Conservation (phyloP, 2,797 vertebrate genomes). For the Bucorvus abyssinicus region DNA sequence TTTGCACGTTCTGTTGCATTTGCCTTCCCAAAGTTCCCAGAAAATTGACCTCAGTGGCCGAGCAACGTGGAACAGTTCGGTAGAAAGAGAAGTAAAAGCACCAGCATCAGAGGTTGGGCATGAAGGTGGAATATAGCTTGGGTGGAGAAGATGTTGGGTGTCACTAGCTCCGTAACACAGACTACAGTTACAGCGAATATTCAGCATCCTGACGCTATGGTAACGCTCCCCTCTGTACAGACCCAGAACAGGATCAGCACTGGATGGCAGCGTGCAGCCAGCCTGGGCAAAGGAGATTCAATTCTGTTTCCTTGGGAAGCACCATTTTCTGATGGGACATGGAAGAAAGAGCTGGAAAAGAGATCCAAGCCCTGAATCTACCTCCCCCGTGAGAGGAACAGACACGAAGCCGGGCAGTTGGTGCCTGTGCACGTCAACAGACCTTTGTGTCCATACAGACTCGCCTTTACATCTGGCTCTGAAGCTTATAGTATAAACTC, state of each 20-base stretch:
- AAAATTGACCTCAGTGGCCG: conserved; percentile 56
- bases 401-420: neutral
- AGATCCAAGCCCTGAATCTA: neutral
- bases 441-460: neutral
- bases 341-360: neutral
- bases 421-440: neutral
- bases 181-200: conserved; percentile 55
- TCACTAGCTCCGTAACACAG: conserved; percentile 59
- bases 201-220: conserved; percentile 60
- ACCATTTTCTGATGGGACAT: conserved; percentile 44
- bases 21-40: conserved; percentile 12
- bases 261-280: conserved; percentile 55
- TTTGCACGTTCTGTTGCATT: conserved; percentile 9
- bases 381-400: neutral
- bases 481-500: neutral
- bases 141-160: conserved; percentile 58
- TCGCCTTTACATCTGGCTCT: neutral
- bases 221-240: conserved; percentile 54
- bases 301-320: conserved; percentile 39
- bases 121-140: conserved; percentile 74
- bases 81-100: conserved; percentile 78
- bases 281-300: neutral
- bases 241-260: conserved; percentile 50
- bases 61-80: conserved; percentile 55
- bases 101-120: conserved; percentile 63